These are phyloP conservation scores for Xylocopa sonorina DNA, from an alignment of 1,140 invertebrate genomes.

Conservation along the genomic window DNA sequence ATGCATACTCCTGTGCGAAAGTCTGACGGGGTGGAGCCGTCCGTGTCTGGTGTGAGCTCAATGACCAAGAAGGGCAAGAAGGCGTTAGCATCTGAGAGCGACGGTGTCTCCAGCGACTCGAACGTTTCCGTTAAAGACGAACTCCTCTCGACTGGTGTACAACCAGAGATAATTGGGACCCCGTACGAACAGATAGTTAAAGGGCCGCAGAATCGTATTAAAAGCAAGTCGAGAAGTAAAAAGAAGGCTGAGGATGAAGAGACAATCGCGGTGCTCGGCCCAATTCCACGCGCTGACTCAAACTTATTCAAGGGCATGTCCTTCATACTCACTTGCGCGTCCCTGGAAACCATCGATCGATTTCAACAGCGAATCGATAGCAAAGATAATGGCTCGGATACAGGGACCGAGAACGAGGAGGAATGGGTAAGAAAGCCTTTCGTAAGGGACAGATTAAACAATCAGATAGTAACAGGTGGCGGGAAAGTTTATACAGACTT, in stretches of 20 bases:
- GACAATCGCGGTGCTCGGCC: conserved; percentile 80
- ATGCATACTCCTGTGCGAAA: not conserved
- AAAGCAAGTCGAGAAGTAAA: conserved; percentile 66
- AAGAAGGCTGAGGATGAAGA: conserved; percentile 75
- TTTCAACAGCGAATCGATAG: conserved; percentile 57
- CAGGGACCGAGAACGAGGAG: conserved; percentile 80
- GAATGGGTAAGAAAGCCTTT: conserved; percentile 82
- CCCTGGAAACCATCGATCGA: conserved; percentile 69
- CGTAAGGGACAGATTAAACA: conserved; percentile 82
- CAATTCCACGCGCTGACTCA: conserved; percentile 80
- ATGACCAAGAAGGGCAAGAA: conserved; percentile 25
- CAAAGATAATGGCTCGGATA: conserved; percentile 65
- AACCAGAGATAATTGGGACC: conserved; percentile 82
- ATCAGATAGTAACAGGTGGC: conserved; percentile 83
- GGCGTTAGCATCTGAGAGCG: conserved; percentile 42
- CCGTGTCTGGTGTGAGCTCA: conserved; percentile 56
- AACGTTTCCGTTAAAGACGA: conserved; percentile 37
- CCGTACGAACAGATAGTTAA: conserved; percentile 67
- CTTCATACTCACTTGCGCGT: conserved; percentile 83
- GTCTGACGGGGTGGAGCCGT: conserved; percentile 47
- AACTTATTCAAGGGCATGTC: conserved; percentile 82
- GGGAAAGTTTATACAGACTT: conserved; percentile 83
- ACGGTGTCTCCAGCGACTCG: conserved; percentile 55
- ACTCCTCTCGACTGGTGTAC: conserved; percentile 79
- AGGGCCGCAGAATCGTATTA: conserved; percentile 66